Evolutionary conservation across 2,113 vertebrate species (phyloP).

Genomic region (Chiloscyllium plagiosum): DNA sequence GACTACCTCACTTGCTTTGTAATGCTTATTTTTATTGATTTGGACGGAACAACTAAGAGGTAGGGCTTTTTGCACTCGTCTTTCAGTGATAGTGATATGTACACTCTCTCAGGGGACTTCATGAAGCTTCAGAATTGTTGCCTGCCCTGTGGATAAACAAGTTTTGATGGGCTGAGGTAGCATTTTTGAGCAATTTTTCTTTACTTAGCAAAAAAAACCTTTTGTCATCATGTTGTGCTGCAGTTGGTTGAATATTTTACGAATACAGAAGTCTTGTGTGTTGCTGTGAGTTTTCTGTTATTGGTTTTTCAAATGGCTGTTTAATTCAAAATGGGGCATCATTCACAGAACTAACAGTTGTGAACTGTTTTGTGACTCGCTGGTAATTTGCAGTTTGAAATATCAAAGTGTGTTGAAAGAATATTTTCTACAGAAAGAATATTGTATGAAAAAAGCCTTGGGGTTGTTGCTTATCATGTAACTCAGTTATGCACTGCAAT

Average conservation of each 20-base stretch:
- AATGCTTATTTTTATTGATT: slow-evolving; percentile 37
- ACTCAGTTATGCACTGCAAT: background rate
- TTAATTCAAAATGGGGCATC: background rate
- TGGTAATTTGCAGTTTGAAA: background rate
- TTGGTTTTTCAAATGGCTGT: background rate
- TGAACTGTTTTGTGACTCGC: background rate
- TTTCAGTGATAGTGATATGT: background rate
- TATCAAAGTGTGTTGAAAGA: background rate
- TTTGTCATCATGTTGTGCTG: background rate
- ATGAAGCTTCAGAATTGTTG: background rate
- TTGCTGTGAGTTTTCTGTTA: background rate
- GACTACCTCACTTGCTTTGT: background rate
- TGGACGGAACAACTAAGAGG: background rate
- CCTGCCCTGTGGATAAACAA: background rate
- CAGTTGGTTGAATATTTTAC: background rate
- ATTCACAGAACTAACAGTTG: background rate
- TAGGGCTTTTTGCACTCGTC: background rate
- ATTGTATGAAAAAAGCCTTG: background rate
- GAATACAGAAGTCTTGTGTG: background rate
- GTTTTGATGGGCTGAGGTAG: background rate
- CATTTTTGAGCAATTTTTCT: background rate
- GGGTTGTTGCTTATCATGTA: background rate
- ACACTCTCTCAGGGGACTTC: background rate
- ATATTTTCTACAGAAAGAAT: background rate
- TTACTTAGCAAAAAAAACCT: background rate